These are phyloP conservation scores for Euspilapteryx auroguttella DNA, from an alignment of 2,888 invertebrate species.

Conservation along the genomic window DNA sequence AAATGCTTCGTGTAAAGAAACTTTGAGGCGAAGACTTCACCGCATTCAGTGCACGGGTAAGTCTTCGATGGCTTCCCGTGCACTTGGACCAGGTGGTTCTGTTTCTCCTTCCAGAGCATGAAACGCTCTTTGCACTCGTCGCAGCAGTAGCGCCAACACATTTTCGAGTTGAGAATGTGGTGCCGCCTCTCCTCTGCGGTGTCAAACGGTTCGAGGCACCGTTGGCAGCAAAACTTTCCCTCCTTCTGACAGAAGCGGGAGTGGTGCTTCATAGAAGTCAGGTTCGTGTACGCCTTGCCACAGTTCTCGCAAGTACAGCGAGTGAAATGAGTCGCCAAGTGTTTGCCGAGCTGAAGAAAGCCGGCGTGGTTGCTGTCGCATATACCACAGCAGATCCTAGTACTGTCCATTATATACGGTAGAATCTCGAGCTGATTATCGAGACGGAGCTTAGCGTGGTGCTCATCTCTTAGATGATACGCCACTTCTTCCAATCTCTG, in stretches of 20 bases:
- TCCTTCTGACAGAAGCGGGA: not conserved
- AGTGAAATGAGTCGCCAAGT: slow-evolving; percentile 1
- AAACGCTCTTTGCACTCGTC: slow-evolving; percentile 3
- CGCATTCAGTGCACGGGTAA: slow-evolving; percentile 4
- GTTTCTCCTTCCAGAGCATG: slow-evolving; percentile 1
- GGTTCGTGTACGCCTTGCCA: not conserved
- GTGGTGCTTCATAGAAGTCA: not conserved
- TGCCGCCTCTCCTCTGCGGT: slow-evolving; percentile 2
- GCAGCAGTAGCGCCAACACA: slow-evolving; percentile 4
- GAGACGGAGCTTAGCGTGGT: not conserved
- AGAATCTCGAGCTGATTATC: not conserved
- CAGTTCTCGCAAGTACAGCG: slow-evolving; percentile 3
- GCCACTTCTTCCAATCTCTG: not conserved
- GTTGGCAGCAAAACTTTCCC: not conserved
- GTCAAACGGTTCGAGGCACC: slow-evolving; percentile 2
- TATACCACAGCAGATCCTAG: not conserved
- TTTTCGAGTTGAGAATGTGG: not conserved
- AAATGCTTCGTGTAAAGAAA: slow-evolving; percentile 3
- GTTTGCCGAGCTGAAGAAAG: not conserved
- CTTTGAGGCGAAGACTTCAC: slow-evolving; percentile 1
- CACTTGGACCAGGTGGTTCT: slow-evolving; percentile 1
- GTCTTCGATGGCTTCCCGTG: slow-evolving; percentile 3
- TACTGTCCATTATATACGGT: not conserved
- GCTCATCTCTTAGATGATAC: not conserved
- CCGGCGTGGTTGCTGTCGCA: not conserved